Evolutionary conservation across 1,140 invertebrate genomes (phyloP).

Genomic region (Batillaria attramentaria): DNA sequence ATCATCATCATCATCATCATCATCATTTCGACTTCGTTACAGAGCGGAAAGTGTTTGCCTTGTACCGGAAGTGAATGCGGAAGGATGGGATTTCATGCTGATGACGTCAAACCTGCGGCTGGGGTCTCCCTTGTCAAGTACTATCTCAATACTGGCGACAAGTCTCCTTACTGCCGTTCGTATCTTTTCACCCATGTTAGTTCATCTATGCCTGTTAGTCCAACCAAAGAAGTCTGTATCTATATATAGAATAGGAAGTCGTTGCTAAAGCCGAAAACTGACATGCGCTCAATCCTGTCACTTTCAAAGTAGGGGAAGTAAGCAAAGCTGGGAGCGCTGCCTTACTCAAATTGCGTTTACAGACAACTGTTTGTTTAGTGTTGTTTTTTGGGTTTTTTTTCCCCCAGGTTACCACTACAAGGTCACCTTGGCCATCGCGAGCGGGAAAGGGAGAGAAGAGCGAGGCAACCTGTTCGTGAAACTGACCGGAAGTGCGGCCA

Average conservation of each 20-base stretch:
- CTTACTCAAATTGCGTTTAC: background rate
- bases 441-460: conserved; percentile 31
- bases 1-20: background rate
- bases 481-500: conserved; percentile 46
- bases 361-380: background rate
- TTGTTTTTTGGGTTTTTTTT: background rate
- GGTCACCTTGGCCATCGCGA: conserved; percentile 45
- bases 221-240: conserved; percentile 29
- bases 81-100: conserved; percentile 60
- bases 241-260: background rate
- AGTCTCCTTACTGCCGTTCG: conserved; percentile 53
- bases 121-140: conserved; percentile 46
- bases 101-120: conserved; percentile 35
- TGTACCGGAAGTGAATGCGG: conserved; percentile 42
- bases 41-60: conserved; percentile 49
- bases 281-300: background rate
- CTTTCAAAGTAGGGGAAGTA: no score
- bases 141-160: conserved; percentile 46
- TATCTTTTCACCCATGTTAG: conserved; percentile 55
- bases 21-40: background rate
- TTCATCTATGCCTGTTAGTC: background rate
- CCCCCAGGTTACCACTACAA: conserved; percentile 54
- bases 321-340: background rate
- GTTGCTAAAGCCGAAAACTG: background rate
- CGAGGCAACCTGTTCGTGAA: conserved; percentile 44